A percentile compares a stretch with the other conserved stretches of the same genome.
These are phyloP conservation scores for Chironomus striatipennis DNA, from an alignment of 1,140 invertebrate species.

Conservation along the genomic window DNA sequence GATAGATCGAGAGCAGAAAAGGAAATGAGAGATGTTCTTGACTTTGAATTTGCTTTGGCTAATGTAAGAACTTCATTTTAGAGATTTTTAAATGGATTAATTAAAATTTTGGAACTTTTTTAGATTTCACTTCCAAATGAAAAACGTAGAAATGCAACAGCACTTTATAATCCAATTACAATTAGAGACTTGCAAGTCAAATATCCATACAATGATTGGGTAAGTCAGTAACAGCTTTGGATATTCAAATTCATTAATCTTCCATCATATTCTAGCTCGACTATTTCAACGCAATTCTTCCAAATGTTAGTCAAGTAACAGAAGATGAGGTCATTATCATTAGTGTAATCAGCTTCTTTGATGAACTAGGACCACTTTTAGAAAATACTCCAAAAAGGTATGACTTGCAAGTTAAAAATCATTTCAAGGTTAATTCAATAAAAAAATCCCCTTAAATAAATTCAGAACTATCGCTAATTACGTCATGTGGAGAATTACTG, in stretches of 20 bases:
- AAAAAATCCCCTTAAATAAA: not conserved
- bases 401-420: slow-evolving; percentile 31
- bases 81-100: not conserved
- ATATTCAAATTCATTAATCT: not conserved
- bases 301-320: slow-evolving; percentile 48
- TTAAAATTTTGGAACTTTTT: slow-evolving; percentile 26
- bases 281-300: slow-evolving; percentile 71
- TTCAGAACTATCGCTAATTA: slow-evolving; percentile 57
- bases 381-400: slow-evolving; percentile 43
- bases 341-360: slow-evolving; percentile 67
- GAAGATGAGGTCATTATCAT: slow-evolving; percentile 70
- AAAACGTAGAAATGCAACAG: slow-evolving; percentile 81
- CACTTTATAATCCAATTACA: slow-evolving; percentile 85
- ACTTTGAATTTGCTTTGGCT: slow-evolving; percentile 89
- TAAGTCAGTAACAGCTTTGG: not conserved
- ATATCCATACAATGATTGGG: slow-evolving; percentile 48
- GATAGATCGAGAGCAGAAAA: slow-evolving; percentile 54
- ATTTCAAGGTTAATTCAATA: not conserved
- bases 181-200: slow-evolving; percentile 61
- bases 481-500: slow-evolving; percentile 69
- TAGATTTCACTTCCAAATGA: slow-evolving; percentile 84
- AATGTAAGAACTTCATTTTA: slow-evolving; percentile 56
- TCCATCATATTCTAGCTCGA: slow-evolving; percentile 49
- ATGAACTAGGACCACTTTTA: slow-evolving; percentile 51
- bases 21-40: slow-evolving; percentile 72